phyloP scores from a whole-genome alignment of 2,113 vertebrate species.

The Pluvialis apricaria region DNA sequence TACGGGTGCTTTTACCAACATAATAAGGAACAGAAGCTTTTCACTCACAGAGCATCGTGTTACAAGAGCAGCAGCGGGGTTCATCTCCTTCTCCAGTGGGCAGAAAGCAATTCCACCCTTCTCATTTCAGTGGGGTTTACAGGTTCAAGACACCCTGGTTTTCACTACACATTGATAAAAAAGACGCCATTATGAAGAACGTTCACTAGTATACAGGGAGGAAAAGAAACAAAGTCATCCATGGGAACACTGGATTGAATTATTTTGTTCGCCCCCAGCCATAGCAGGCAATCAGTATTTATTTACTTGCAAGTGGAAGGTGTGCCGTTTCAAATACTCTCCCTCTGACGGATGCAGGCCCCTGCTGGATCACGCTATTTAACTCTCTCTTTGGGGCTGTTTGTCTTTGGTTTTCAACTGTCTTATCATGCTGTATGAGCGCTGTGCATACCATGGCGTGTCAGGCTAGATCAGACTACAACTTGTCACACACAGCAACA shows the following conservation, averaged over 20 bases:
- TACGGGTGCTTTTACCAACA: background rate
- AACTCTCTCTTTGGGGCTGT: conserved; percentile 14
- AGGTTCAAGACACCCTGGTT: background rate
- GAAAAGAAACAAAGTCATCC: background rate
- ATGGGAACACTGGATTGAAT: background rate
- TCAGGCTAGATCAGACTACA: conserved; percentile 54
- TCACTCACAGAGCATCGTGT: background rate
- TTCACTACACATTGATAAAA: background rate
- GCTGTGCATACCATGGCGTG: background rate
- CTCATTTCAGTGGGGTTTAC: background rate
- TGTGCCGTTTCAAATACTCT: conserved; percentile 23
- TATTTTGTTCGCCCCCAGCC: background rate
- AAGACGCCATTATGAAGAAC: background rate
- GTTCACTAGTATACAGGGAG: background rate
- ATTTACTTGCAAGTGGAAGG: conserved; percentile 17
- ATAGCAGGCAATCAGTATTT: background rate
- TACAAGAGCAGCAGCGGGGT: background rate
- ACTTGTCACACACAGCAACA: conserved; percentile 49
- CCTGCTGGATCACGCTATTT: background rate
- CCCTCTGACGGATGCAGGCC: background rate
- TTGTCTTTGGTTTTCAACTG: conserved; percentile 43
- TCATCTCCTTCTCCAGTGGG: background rate
- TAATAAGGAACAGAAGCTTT: background rate
- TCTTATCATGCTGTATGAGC: conserved; percentile 40
- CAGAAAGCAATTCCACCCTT: background rate